Evolutionary conservation across 1,140 invertebrate genomes (phyloP).

Genomic region (Lycorma delicatula): DNA sequence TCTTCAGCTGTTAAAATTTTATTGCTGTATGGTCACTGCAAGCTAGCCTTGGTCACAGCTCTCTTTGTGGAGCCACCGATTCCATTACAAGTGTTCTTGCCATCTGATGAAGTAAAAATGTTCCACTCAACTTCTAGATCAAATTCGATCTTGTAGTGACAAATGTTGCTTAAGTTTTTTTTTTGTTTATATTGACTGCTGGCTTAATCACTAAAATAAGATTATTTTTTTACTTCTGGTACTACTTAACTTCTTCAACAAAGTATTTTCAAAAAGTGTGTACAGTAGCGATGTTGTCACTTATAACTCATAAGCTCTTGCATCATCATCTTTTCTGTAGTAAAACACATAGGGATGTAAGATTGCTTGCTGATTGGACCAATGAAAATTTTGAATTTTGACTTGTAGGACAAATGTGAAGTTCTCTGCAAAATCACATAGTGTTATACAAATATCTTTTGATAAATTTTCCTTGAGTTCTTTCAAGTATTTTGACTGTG

Average conservation of each 20-base stretch:
- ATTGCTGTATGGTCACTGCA: slow-evolving; percentile 15
- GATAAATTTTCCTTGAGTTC: too few relatives aligned
- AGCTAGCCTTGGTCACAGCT: slow-evolving; percentile 22
- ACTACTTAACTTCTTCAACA: slow-evolving; percentile 14
- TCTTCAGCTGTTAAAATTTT: background rate
- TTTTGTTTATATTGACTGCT: slow-evolving; percentile 36
- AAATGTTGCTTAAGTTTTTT: slow-evolving; percentile 32
- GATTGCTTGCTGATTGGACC: slow-evolving; percentile 26
- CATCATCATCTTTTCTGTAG: slow-evolving; percentile 14
- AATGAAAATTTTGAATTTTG: slow-evolving; percentile 26
- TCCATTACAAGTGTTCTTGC: slow-evolving; percentile 33
- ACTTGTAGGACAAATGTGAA: slow-evolving; percentile 29
- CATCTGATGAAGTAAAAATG: slow-evolving; percentile 33
- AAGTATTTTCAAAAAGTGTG: slow-evolving; percentile 13
- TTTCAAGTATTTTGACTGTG: too few relatives aligned
- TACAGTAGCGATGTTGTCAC: slow-evolving; percentile 14
- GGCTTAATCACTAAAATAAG: slow-evolving; percentile 33
- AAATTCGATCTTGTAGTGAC: slow-evolving; percentile 29
- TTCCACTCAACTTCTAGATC: slow-evolving; percentile 32
- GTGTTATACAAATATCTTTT: too few relatives aligned
- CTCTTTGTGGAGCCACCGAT: slow-evolving; percentile 29
- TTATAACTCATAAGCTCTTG: slow-evolving; percentile 6
- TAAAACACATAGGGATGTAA: slow-evolving; percentile 27
- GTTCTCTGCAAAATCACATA: slow-evolving; percentile 18
- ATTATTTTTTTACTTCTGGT: slow-evolving; percentile 17